Evolutionary conservation across 2,888 invertebrate genomes (phyloP), one percentile per base, ranked within the genome.

Genomic region (Eurois occulta): DNA sequence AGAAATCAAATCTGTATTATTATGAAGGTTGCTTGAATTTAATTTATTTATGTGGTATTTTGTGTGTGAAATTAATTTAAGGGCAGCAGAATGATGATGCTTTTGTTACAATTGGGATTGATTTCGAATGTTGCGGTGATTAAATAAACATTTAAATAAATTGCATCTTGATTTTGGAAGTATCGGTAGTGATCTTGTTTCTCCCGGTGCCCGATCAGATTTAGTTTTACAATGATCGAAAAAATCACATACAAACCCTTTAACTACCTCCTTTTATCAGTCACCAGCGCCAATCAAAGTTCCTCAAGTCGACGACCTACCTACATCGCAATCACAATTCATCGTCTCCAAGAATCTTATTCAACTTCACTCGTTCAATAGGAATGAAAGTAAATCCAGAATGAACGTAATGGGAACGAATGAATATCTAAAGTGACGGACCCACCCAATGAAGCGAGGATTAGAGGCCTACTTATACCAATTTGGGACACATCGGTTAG

Each of bases 331-430:
- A 85, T 79, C 68, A 48, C 64, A 83, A 82, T 83, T 87, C 77
- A 77, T 78, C 70, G 72, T 72, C 83, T 74, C 48, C 67, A 72
- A 77, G 72, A 77, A 66, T 62, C 60, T 87, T 71, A 85, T 87
- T 81, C 85, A 83, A 86, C 81, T 89, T 89, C 88, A 90, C 85
- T 87, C 90, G 86, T 92, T 92, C 92, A 92, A 91, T 93, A 90
- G 89, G 87, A 91, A 91, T 91, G 91, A 93, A 93, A 92, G 91
- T 91, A 92, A 93, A 93, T 92, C 91, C 91, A 87, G 87, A 86
- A 86, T 88, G 84, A 85, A 82, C 81, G 81, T 75, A 83, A 87
- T 86, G 85, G 80, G 87, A 88, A 90, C 84, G 90, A 89, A 86
- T 88, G 88, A 90, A 91, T 92, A 91, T 90, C 89, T 87, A 79